phyloP scores from a whole-genome alignment of 2,797 vertebrate genomes.

The Simalia tracyae region DNA sequence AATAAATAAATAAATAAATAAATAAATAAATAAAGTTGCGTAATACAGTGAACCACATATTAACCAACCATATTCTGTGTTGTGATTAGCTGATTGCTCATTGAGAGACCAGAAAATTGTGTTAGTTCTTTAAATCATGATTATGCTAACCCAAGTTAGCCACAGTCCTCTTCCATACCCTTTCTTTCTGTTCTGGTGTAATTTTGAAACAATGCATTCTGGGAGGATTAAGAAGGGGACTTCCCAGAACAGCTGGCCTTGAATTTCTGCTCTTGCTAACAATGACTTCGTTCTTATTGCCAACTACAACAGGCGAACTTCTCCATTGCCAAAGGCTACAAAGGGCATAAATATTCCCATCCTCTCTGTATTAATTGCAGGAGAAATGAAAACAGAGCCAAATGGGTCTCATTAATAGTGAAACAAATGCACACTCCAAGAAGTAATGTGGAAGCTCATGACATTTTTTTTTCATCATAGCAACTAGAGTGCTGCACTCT shows the following conservation, averaged over 20 bases:
- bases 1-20: no score
- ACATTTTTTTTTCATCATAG: background rate
- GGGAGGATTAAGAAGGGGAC: background rate
- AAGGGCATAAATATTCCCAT: background rate
- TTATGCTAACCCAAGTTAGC: background rate
- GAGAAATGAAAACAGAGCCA: background rate
- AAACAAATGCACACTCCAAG: background rate
- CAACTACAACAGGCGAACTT: background rate
- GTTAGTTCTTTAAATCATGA: background rate
- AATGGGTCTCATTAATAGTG: background rate
- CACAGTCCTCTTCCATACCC: background rate
- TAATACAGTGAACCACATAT: background rate
- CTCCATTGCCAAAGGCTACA: background rate
- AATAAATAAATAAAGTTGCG: background rate
- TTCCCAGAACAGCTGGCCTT: background rate
- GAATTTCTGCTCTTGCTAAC: background rate
- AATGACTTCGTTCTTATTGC: background rate
- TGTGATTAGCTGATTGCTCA: background rate
- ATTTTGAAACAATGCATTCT: background rate
- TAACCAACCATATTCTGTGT: background rate
- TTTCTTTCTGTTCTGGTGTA: background rate
- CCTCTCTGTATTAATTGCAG: background rate
- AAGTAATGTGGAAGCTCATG: background rate
- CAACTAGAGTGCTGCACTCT: background rate
- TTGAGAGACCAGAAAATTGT: background rate